phyloP scores from a whole-genome alignment of 2,113 vertebrate genomes.

The Cavia porcellus region DNA sequence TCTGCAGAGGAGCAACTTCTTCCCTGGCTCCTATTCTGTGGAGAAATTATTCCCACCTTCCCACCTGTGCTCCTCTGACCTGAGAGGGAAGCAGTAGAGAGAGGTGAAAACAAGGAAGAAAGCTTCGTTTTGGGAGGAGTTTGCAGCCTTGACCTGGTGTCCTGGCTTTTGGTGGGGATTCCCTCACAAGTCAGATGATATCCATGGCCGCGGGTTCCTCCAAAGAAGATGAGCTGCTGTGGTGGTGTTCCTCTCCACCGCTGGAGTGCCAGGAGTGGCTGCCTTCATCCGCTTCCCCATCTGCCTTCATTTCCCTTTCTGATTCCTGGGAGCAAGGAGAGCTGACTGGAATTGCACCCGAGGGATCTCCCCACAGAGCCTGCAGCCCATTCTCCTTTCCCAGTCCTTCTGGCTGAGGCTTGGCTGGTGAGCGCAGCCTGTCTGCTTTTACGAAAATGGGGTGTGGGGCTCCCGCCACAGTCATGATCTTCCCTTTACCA shows the following conservation, averaged over 20 bases:
- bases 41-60: background rate
- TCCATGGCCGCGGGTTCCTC: slow-evolving; percentile 90
- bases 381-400: accelerated
- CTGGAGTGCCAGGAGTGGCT: slow-evolving; percentile 20
- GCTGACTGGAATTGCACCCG: accelerated
- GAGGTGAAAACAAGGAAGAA: background rate
- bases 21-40: too few species aligned
- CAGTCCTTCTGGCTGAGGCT: slow-evolving; percentile 48
- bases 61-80: background rate
- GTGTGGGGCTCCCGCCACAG: slow-evolving; percentile 87
- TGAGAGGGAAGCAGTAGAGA: background rate
- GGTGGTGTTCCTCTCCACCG: slow-evolving; percentile 85
- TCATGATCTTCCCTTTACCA: slow-evolving; percentile 89
- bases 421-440: slow-evolving; percentile 88
- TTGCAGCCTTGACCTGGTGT: accelerated
- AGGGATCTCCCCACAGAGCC: slow-evolving; percentile 5
- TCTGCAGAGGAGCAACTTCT: too few species aligned
- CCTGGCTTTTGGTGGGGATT: background rate
- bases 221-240: slow-evolving; percentile 88
- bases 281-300: slow-evolving; percentile 67
- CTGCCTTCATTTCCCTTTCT: slow-evolving; percentile 84
- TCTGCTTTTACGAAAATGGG: slow-evolving; percentile 86
- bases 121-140: accelerated
- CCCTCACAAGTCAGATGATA: slow-evolving; percentile 85
- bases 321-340: background rate